Conservation (phyloP, 2,113 vertebrate genomes). For the Thomomys bottae region DNA sequence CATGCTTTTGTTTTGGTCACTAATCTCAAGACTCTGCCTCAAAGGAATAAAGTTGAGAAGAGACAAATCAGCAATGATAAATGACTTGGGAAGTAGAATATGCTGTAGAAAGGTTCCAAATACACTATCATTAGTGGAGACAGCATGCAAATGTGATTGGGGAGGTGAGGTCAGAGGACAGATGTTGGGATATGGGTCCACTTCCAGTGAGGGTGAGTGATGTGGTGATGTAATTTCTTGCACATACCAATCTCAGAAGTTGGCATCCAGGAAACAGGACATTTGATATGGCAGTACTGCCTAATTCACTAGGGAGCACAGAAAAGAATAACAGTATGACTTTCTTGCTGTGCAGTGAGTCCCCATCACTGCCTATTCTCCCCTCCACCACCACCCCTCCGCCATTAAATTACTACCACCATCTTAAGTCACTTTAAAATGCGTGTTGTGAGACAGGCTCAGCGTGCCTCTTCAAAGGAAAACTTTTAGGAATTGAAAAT, state of each 20-base stretch:
- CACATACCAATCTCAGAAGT: conserved; percentile 40
- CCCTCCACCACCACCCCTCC: too few relatives aligned
- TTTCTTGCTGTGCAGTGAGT: conserved; percentile 50
- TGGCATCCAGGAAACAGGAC: conserved; percentile 61
- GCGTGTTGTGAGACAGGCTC: neutral
- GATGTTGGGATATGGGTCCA: conserved; percentile 45
- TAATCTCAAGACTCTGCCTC: conserved; percentile 58
- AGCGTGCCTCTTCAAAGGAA: conserved; percentile 4
- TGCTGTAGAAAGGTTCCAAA: conserved; percentile 52
- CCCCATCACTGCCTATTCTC: neutral
- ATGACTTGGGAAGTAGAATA: conserved; percentile 66
- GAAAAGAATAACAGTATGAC: conserved; percentile 49
- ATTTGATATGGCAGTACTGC: conserved; percentile 39
- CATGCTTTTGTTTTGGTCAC: conserved; percentile 61
- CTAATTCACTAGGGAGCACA: neutral
- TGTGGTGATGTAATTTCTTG: conserved; percentile 73
- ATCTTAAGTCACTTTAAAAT: conserved; percentile 27
- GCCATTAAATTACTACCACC: neutral
- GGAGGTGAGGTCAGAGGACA: conserved; percentile 54
- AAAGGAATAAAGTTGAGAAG: conserved; percentile 64
- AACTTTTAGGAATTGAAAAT: neutral
- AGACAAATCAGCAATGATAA: conserved; percentile 69
- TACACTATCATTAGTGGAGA: conserved; percentile 60
- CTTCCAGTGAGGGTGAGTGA: conserved; percentile 57
- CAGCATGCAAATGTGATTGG: conserved; percentile 78